Evolutionary conservation across 1,140 invertebrate species (phyloP).

Genomic region (Pachyrhynchus sulphureomaculatus): DNA sequence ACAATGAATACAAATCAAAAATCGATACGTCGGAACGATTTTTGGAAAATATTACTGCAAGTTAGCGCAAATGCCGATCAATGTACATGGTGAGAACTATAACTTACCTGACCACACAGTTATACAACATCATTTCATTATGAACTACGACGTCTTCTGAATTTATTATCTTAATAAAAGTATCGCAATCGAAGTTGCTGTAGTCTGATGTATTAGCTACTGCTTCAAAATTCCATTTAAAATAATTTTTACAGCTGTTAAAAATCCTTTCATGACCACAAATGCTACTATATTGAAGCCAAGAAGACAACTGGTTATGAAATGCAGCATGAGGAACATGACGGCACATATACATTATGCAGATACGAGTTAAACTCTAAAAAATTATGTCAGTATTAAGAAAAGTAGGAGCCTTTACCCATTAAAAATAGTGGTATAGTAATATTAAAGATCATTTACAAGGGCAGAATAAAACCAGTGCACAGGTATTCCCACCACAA

Average conservation of each 20-base stretch:
- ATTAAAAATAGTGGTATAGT: too few relatives aligned
- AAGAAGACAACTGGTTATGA: constrained; percentile 79
- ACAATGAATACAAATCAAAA: too few relatives aligned
- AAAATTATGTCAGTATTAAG: constrained; percentile 33
- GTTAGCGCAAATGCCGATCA: too few relatives aligned
- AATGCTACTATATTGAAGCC: constrained; percentile 85
- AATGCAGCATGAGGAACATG: constrained; percentile 82
- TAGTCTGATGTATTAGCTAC: constrained; percentile 80
- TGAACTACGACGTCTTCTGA: constrained; percentile 87
- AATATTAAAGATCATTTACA: too few relatives aligned
- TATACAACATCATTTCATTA: constrained; percentile 85
- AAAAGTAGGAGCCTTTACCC: too few relatives aligned
- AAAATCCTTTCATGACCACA: constrained; percentile 80
- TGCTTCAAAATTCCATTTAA: constrained; percentile 89
- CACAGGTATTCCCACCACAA: too few relatives aligned
- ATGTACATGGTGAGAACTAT: too few relatives aligned
- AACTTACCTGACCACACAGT: constrained; percentile 61
- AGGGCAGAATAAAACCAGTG: too few relatives aligned
- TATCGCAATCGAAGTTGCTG: constrained; percentile 76
- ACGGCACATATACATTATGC: constrained; percentile 83
- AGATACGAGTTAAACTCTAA: constrained; percentile 78
- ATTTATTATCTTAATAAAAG: constrained; percentile 74
- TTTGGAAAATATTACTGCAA: too few relatives aligned
- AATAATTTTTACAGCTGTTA: constrained; percentile 77
- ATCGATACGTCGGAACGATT: too few relatives aligned